A percentile compares a stretch with the other conserved stretches of the same genome.
These are phyloP conservation scores for Drosophila serrata DNA, from an alignment of 1,140 invertebrate species.

Conservation along the genomic window DNA sequence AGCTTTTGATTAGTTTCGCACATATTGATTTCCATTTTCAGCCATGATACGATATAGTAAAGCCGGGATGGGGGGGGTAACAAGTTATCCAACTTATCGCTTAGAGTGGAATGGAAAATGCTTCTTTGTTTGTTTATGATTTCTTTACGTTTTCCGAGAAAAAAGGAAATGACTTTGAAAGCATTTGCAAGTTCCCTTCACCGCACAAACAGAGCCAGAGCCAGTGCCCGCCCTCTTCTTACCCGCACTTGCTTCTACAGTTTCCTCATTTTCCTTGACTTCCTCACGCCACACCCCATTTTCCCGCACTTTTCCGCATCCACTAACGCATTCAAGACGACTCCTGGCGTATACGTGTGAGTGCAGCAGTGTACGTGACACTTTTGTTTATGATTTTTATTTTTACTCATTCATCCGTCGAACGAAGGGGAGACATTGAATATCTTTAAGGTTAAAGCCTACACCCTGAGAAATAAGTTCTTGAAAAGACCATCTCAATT, in stretches of 20 bases:
- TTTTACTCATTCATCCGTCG: constrained; percentile 52
- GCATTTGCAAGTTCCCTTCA: constrained; percentile 50
- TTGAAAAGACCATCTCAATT: background rate
- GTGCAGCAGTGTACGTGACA: constrained; percentile 66
- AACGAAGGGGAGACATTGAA: constrained; percentile 60
- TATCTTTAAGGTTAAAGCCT: constrained; percentile 67
- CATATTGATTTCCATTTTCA: constrained; percentile 46
- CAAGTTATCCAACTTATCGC: constrained; percentile 45
- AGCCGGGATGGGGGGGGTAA: background rate
- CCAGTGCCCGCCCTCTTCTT: background rate
- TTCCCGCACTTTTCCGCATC: constrained; percentile 24
- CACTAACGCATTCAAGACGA: constrained; percentile 11
- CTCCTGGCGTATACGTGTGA: constrained; percentile 30
- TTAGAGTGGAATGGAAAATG: constrained; percentile 16
- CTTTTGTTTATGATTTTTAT: constrained; percentile 78
- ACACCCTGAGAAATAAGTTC: constrained; percentile 12
- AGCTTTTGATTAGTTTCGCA: constrained; percentile 64
- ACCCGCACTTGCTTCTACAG: constrained; percentile 3
- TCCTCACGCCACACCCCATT: constrained; percentile 12
- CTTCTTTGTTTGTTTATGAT: constrained; percentile 56
- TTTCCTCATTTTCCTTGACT: constrained; percentile 17
- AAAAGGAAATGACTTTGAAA: constrained; percentile 71
- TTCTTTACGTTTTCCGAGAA: constrained; percentile 75
- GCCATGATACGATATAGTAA: constrained; percentile 21
- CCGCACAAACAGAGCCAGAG: constrained; percentile 26